Conservation (phyloP, 2,888 invertebrate genomes). For the Platycheirus albimanus region DNA sequence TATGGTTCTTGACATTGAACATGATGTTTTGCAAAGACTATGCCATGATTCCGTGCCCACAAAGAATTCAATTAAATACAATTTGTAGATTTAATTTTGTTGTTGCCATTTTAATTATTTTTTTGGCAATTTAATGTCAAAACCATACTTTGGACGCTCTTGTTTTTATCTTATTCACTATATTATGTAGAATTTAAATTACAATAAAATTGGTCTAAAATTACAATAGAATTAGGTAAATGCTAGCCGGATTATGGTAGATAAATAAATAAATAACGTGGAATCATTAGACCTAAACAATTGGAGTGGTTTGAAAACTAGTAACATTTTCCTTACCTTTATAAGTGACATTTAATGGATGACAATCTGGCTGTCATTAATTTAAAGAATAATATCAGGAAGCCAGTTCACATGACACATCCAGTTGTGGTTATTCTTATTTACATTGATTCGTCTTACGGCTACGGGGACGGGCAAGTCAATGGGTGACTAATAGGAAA, state of each 20-base stretch:
- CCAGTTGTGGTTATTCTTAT: not conserved
- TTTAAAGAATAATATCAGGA: not conserved
- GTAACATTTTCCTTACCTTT: not conserved
- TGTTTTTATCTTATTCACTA: no score
- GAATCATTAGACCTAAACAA: not conserved
- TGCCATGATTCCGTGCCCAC: not conserved
- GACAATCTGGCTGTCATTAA: conserved; percentile 11
- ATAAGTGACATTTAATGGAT: conserved; percentile 7
- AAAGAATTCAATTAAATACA: conserved; percentile 15
- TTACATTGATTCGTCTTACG: not conserved
- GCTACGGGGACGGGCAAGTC: not conserved
- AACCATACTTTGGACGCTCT: not conserved
- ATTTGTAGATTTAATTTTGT: no score
- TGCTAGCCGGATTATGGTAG: not conserved
- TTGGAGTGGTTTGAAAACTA: not conserved
- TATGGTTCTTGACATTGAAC: not conserved
- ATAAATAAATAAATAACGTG: not conserved
- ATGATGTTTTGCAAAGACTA: not conserved
- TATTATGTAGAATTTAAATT: no score
- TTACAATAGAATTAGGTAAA: conserved; percentile 2
- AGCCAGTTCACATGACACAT: not conserved
- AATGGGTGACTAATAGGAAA: conserved; percentile 5
- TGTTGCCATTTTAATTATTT: conserved; percentile 1
- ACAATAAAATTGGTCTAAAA: conserved; percentile 9
- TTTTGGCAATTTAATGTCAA: conserved; percentile 5